Evolutionary conservation across 2,113 vertebrate genomes (phyloP), one percentile per base, ranked within the genome.

Genomic region (Irena cyanogastra): DNA sequence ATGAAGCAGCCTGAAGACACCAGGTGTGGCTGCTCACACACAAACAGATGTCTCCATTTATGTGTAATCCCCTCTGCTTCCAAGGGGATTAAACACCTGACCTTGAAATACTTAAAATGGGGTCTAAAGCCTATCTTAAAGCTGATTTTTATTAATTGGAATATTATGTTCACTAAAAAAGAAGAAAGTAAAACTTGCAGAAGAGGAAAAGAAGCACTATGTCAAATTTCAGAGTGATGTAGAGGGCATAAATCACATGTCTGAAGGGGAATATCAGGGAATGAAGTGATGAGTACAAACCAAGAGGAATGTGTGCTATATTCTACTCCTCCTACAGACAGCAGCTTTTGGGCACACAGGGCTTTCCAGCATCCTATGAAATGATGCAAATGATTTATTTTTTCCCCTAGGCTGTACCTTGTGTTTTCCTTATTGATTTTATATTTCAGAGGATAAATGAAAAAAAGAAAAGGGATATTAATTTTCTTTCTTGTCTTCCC

Each of bases 21-120:
- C 88, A 92, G 96, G 90, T 96, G 95, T 94, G 95, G 70, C 75
- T 93, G 78, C 90, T 95, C 63, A 71, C 82, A 72, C 78, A 91
- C 39, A 64, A 74, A 81, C 92, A 96, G 75, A 96, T 95, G 90
- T 93, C 88, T 90, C 41, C 0, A 0, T 9, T 93, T 42, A 14
- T 53, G 72, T 61, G 68, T 87, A 91, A 94, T 91, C 87, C 77
- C 76, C 42, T 93, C 92, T 69, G 75, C 75, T 95, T 93, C 79
- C 88, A 90, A 83, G 21, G 53, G n/a, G n/a, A 88, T 92, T 60
- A 56, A 76, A 79, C 41, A 71, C 65, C 85, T 90, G 92, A 94
- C 88, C 75, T 80, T 77, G 85, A 91, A 93, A 87, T 90, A 65
- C 75, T 61, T 69, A 41, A 76, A 85, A 13, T 33, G 65, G 37